Evolutionary conservation across 1,140 invertebrate species (phyloP), one percentile per base, ranked within the genome.

Genomic region (Doryteuthis pealeii): DNA sequence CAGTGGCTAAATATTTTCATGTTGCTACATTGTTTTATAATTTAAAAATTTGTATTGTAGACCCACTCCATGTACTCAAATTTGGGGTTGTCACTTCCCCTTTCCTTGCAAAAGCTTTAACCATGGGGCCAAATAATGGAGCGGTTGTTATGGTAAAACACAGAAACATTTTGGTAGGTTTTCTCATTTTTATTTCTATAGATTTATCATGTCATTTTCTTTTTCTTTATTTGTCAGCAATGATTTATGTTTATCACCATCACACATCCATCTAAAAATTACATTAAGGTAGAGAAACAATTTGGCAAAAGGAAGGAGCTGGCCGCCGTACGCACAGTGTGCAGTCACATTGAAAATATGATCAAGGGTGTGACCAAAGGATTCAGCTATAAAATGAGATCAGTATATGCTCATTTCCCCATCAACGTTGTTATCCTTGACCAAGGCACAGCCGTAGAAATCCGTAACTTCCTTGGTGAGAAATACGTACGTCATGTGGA

Each of bases 331-430:
- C 92, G 96, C 79, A 99, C 98, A 18, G 95, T 99, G 0, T 99
- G 97, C 88, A 97, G 96, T 75, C 98, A 99, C 86, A 97, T 99
- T 85, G 93, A 97, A 88, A 99, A 99, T 88, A 98, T 99, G 97
- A 94, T 99, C 78, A 99, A 98, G 89, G 93, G 93, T 74, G 93
- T 94, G 18, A 93, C 92, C 0, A 89, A 91, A 99, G n/a, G n/a
- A n/a, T n/a, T n/a, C n/a, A n/a, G n/a, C n/a, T n/a, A n/a, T n/a
- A n/a, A n/a, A n/a, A n/a, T 99, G 98, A 91, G 97, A 86, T 96
- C 96, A 74, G 98, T 99, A 79, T 99, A 99, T 89, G 98, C 98
- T 88, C 98, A 99, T 91, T 99, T 99, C 90, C 98, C 98, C 86
- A 99, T 99, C 86, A 99, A 99, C 88, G 96, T 98, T 88, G 95